Evolutionary conservation across 2,888 invertebrate species (phyloP).

Genomic region (Shargacucullia verbasci): DNA sequence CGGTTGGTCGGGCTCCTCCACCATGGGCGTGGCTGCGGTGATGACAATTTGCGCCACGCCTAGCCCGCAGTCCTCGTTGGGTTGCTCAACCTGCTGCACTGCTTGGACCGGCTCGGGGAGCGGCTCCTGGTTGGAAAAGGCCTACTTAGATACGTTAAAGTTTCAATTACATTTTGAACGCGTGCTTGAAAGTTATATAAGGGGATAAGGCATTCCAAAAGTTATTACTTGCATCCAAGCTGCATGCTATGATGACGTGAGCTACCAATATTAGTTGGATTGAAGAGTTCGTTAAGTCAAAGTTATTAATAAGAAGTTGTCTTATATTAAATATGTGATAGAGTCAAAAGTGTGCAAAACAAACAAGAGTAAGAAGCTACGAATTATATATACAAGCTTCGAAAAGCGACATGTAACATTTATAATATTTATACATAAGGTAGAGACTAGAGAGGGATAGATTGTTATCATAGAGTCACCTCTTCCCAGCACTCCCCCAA

Average conservation of each 20-base stretch:
- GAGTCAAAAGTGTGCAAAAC: conserved; percentile 43
- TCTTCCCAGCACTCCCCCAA: conserved; percentile 80
- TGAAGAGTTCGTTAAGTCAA: conserved; percentile 6
- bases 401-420: conserved; percentile 57
- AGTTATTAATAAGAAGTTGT: conserved; percentile 6
- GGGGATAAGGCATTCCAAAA: conserved; percentile 32
- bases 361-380: conserved; percentile 66
- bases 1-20: conserved; percentile 94
- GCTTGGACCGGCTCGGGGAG: conserved; percentile 64
- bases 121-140: conserved; percentile 48
- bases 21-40: conserved; percentile 97
- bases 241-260: conserved; percentile 57
- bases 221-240: conserved; percentile 52
- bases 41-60: conserved; percentile 97
- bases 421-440: conserved; percentile 38
- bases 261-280: conserved; percentile 34
- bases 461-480: conserved; percentile 75
- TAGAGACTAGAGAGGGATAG: conserved; percentile 21
- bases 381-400: conserved; percentile 64
- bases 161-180: conserved; percentile 1
- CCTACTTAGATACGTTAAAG: conserved; percentile 9
- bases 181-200: conserved; percentile 5
- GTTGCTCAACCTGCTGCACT: conserved; percentile 78
- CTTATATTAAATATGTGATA: conserved; percentile 24
- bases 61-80: conserved; percentile 90